Percentiles rank a stretch among this genome's conserved stretches.
Evolutionary conservation across 1,140 invertebrate genomes (phyloP).

Genomic region (Drosophila hydei): DNA sequence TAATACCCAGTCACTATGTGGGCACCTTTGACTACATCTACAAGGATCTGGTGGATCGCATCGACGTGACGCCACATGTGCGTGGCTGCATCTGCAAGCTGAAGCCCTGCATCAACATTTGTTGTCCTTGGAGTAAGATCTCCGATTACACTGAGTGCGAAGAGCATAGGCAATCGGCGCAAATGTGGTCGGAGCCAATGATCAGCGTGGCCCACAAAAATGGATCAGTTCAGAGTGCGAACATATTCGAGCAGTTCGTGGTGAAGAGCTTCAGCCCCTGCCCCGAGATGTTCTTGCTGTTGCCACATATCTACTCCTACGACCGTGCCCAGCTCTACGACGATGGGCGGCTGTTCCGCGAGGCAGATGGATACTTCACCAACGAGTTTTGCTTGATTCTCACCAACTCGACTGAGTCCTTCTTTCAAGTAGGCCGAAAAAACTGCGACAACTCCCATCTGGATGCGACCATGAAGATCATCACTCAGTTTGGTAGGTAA

Average conservation of each 20-base stretch:
- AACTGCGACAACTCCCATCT: slow-evolving; percentile 61
- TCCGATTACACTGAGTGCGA: slow-evolving; percentile 40
- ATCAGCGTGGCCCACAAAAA: slow-evolving; percentile 64
- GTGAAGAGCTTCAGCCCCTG: slow-evolving; percentile 74
- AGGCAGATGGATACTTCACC: slow-evolving; percentile 56
- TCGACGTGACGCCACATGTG: slow-evolving; percentile 60
- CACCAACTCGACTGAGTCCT: slow-evolving; percentile 53
- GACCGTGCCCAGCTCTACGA: slow-evolving; percentile 62
- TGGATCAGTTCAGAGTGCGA: slow-evolving; percentile 33
- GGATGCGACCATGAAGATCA: slow-evolving; percentile 61
- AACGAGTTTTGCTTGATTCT: slow-evolving; percentile 71
- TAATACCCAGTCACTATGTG: slow-evolving; percentile 67
- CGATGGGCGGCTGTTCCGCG: slow-evolving; percentile 66
- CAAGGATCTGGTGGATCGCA: slow-evolving; percentile 53
- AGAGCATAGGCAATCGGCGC: slow-evolving; percentile 27
- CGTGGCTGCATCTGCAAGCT: slow-evolving; percentile 77
- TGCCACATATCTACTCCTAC: slow-evolving; percentile 49
- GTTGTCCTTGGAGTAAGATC: slow-evolving; percentile 67
- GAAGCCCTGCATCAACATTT: slow-evolving; percentile 75
- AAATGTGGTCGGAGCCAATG: slow-evolving; percentile 54
- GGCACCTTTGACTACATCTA: slow-evolving; percentile 72
- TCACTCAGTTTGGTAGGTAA: slow-evolving; percentile 71
- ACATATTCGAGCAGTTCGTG: slow-evolving; percentile 73
- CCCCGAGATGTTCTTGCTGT: slow-evolving; percentile 63
- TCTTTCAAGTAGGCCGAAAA: slow-evolving; percentile 62